Percentiles rank a stretch among this genome's conserved stretches.
These are phyloP conservation scores for Galerucella calmariensis DNA, from an alignment of 2,888 invertebrate genomes.

Conservation along the genomic window DNA sequence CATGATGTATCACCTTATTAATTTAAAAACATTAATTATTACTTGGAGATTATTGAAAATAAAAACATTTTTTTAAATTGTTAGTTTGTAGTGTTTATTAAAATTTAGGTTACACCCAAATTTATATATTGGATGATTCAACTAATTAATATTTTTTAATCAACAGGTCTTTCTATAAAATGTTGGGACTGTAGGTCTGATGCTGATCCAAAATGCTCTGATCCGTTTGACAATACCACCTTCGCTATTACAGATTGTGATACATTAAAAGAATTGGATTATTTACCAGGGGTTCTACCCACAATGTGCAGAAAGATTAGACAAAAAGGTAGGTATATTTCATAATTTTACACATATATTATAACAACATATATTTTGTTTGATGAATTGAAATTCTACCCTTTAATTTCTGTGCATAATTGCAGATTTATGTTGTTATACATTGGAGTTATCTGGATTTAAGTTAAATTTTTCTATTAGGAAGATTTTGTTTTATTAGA, in stretches of 20 bases:
- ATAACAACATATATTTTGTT: too few relatives aligned
- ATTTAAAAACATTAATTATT: background rate
- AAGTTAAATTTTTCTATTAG: too few relatives aligned
- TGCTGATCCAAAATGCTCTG: constrained; percentile 88
- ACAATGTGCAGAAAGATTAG: constrained; percentile 93
- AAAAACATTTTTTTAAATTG: too few relatives aligned
- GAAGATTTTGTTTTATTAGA: too few relatives aligned
- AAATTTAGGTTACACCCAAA: constrained; percentile 10
- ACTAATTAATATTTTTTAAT: background rate
- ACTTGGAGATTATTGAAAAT: too few relatives aligned
- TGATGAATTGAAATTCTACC: too few relatives aligned
- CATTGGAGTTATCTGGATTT: too few relatives aligned
- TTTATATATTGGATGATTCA: too few relatives aligned
- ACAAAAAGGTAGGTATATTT: constrained; percentile 77
- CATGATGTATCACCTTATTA: constrained; percentile 24
- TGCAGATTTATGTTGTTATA: too few relatives aligned
- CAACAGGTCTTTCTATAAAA: constrained; percentile 77
- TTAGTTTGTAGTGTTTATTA: background rate
- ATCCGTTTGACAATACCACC: constrained; percentile 91
- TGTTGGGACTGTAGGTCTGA: constrained; percentile 94
- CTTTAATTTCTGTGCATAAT: too few relatives aligned
- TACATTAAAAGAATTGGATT: constrained; percentile 65
- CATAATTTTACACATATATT: background rate
- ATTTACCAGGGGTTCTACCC: constrained; percentile 73
- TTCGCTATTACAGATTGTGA: constrained; percentile 81